A percentile compares a stretch with the other conserved stretches of the same genome.
Conservation (phyloP, 1,140 invertebrate species). For the Cherax quadricarinatus region DNA sequence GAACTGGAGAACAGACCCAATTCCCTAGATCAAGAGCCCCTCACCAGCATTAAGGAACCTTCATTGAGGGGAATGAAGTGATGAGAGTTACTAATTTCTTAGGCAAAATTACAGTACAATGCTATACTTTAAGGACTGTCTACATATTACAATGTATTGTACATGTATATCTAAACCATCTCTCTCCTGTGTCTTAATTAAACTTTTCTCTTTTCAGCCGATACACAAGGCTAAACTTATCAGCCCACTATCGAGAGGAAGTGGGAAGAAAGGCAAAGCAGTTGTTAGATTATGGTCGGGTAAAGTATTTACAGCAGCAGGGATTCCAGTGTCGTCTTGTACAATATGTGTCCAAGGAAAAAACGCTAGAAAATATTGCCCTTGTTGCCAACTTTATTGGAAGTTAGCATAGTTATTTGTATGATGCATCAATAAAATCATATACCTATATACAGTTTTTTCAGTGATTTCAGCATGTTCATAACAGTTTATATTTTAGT, state of each 20-base stretch:
- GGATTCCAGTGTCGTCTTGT: slow-evolving; percentile 82
- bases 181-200: too few species aligned
- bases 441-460: not conserved
- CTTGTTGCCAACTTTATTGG: slow-evolving; percentile 79
- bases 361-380: slow-evolving; percentile 88
- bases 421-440: not conserved
- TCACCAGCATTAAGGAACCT: too few species aligned
- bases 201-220: slow-evolving; percentile 47
- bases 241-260: slow-evolving; percentile 80
- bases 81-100: too few species aligned
- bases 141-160: too few species aligned
- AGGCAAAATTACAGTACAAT: too few species aligned
- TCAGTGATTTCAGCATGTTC: too few species aligned
- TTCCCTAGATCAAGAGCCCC: too few species aligned
- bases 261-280: slow-evolving; percentile 86
- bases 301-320: slow-evolving; percentile 81
- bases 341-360: slow-evolving; percentile 81
- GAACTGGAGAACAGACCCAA: too few species aligned
- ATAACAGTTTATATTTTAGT: too few species aligned
- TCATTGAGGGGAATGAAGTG: too few species aligned
- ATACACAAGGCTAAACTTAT: slow-evolving; percentile 75
- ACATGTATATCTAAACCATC: too few species aligned
- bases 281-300: slow-evolving; percentile 85
- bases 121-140: too few species aligned
- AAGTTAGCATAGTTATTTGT: not conserved